Evolutionary conservation across 2,113 vertebrate species (phyloP).

Genomic region (Sorex araneus): DNA sequence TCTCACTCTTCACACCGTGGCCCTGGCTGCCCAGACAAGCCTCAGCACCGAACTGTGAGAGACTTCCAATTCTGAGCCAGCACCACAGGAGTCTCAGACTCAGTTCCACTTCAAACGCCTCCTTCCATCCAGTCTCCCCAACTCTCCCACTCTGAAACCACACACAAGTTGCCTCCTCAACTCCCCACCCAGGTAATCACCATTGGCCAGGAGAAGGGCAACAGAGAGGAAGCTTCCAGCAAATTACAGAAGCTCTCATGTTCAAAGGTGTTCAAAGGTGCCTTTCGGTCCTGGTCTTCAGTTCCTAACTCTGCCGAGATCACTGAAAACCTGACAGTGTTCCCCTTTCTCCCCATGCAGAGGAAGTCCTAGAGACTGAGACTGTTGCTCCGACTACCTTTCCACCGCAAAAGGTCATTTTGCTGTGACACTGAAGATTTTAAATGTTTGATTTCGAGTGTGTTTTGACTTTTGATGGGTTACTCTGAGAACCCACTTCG

Average conservation of each 20-base stretch:
- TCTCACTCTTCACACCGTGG: background rate
- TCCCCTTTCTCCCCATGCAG: background rate
- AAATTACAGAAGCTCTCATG: background rate
- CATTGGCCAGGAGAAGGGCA: background rate
- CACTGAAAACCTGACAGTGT: background rate
- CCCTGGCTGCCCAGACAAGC: background rate
- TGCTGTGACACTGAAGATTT: conserved; percentile 57
- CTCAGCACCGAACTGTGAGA: background rate
- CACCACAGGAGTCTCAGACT: background rate
- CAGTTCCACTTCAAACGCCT: background rate
- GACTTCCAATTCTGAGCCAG: background rate
- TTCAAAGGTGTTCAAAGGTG: too few species aligned
- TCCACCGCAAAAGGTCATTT: background rate
- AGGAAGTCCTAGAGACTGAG: background rate
- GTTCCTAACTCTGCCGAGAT: background rate
- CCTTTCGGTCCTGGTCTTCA: background rate
- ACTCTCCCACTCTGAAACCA: background rate
- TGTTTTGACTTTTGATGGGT: conserved; percentile 41
- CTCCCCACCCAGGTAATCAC: background rate
- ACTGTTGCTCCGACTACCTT: background rate
- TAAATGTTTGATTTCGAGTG: conserved; percentile 5
- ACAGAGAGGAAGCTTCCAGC: background rate
- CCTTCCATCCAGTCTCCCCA: too few species aligned
- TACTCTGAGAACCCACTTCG: conserved; percentile 67
- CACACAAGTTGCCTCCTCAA: background rate